phyloP scores from a whole-genome alignment of 2,113 vertebrate species.

The Pachyramphus minor region DNA sequence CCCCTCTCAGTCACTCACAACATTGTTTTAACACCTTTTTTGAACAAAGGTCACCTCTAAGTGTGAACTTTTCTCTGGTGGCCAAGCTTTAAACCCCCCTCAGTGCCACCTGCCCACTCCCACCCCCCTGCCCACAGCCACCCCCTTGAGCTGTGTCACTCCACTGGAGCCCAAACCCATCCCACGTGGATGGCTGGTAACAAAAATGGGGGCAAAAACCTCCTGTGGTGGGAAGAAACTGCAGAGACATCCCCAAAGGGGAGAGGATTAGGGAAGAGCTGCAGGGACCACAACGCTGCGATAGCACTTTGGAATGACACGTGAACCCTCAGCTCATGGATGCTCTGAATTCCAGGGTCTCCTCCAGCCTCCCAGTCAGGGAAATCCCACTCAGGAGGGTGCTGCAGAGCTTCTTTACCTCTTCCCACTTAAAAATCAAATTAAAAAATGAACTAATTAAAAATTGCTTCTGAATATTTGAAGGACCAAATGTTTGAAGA shows the following conservation, averaged over 20 bases:
- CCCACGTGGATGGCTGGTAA: fast-evolving
- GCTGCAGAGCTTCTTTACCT: not conserved
- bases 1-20: not conserved
- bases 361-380: not conserved
- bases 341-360: not conserved
- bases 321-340: not conserved
- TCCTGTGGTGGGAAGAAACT: not conserved
- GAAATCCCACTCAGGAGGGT: not conserved
- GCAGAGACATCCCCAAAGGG: not conserved
- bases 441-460: not conserved
- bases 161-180: not conserved
- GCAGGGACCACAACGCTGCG: not conserved
- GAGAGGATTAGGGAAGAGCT: not conserved
- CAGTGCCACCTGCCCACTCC: not conserved
- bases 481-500: not conserved
- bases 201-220: not conserved
- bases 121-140: too few relatives aligned
- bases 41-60: not conserved
- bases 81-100: not conserved
- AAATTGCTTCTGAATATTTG: not conserved
- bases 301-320: not conserved
- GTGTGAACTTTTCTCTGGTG: not conserved
- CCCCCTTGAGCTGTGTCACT: not conserved
- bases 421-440: not conserved
- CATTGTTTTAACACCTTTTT: not conserved